Evolutionary conservation across 2,888 invertebrate genomes (phyloP).

Genomic region (Perizoma flavofasciatum): DNA sequence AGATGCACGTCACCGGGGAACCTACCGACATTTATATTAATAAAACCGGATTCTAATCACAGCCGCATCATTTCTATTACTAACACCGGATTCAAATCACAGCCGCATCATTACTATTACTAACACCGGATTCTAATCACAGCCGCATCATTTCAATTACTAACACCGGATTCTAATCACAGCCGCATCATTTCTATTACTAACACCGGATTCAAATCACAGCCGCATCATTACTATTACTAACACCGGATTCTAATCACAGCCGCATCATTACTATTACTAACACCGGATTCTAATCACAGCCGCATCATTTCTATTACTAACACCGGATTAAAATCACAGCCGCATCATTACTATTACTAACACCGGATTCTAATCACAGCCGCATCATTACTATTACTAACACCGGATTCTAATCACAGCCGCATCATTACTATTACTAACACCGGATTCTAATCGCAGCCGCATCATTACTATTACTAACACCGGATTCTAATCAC

Average conservation of each 20-base stretch:
- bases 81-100: neutral
- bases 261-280: too few relatives aligned
- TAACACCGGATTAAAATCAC: neutral
- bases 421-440: too few relatives aligned
- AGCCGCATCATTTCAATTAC: too few relatives aligned
- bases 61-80: neutral
- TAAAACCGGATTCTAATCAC: neutral
- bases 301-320: too few relatives aligned
- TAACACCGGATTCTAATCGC: neutral
- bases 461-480: too few relatives aligned
- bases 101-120: too few relatives aligned
- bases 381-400: too few relatives aligned
- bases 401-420: neutral
- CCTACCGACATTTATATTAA: constrained; percentile 57
- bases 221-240: too few relatives aligned
- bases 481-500: neutral
- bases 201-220: neutral
- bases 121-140: neutral
- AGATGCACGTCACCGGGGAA: constrained; percentile 84
- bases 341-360: too few relatives aligned
- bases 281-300: neutral
- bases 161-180: neutral
- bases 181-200: too few relatives aligned
- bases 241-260: neutral
- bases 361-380: neutral